phyloP scores from a whole-genome alignment of 2,888 invertebrate genomes.

The Tachina lurida region DNA sequence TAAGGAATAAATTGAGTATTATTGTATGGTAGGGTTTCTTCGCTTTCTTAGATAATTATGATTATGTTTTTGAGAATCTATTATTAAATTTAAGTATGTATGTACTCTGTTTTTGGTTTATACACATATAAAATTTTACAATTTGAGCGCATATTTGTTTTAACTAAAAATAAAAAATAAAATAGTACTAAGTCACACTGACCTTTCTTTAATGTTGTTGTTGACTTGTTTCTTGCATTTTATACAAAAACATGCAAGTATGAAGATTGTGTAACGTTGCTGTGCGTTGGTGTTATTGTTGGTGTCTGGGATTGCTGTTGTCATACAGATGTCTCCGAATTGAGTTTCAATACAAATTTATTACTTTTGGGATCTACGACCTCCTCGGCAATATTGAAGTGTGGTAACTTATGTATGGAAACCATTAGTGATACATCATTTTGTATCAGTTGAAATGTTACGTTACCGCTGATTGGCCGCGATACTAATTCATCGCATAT shows the following conservation, averaged over 20 bases:
- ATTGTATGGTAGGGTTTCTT: constrained; percentile 2
- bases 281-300: constrained; percentile 78
- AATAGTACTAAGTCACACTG: constrained; percentile 51
- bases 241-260: constrained; percentile 81
- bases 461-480: constrained; percentile 91
- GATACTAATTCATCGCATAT: constrained; percentile 96
- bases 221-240: constrained; percentile 18
- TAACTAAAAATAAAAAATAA: constrained; percentile 21
- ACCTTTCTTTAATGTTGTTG: constrained; percentile 23
- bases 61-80: constrained; percentile 57
- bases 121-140: constrained; percentile 2
- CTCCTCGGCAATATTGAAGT: constrained; percentile 97
- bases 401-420: constrained; percentile 92
- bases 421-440: constrained; percentile 96
- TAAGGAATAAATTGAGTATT: constrained; percentile 66
- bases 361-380: constrained; percentile 98
- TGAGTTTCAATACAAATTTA: constrained; percentile 95
- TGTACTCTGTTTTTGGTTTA: constrained; percentile 60
- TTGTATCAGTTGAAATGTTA: constrained; percentile 95
- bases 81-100: constrained; percentile 50
- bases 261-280: constrained; percentile 81
- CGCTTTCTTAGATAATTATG: constrained; percentile 42
- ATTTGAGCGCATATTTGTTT: constrained; percentile 56
- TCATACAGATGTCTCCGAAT: constrained; percentile 98
- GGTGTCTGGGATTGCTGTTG: constrained; percentile 79